Conservation (phyloP, 1,140 invertebrate species). For the Zaprionus gabonicus region DNA sequence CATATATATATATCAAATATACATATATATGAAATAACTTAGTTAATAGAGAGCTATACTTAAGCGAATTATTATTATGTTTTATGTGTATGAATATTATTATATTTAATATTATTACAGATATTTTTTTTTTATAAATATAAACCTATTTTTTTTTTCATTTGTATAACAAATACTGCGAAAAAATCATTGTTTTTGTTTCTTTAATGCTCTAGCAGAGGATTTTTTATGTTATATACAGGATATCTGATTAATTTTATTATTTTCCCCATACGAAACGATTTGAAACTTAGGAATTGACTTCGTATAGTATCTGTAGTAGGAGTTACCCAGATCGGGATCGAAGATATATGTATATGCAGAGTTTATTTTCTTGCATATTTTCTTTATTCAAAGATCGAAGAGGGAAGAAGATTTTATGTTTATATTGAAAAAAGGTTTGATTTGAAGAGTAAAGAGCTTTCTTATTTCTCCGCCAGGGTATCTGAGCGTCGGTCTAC, state of each 20-base stretch:
- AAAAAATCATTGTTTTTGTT: background rate
- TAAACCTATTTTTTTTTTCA: constrained; percentile 33
- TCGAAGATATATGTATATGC: no score
- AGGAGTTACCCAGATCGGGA: no score
- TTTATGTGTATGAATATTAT: constrained; percentile 27
- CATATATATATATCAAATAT: constrained; percentile 22
- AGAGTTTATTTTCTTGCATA: no score
- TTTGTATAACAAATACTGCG: constrained; percentile 49
- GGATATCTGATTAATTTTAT: no score
- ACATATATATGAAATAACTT: constrained; percentile 15
- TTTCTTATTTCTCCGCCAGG: constrained; percentile 3
- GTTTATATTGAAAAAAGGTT: no score
- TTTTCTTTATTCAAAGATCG: no score
- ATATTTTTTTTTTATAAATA: constrained; percentile 26
- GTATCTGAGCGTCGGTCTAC: constrained; percentile 16
- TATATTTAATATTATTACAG: constrained; percentile 1
- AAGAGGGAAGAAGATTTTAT: no score
- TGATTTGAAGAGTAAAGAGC: background rate
- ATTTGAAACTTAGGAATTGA: background rate
- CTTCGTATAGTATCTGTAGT: no score
- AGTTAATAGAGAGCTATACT: constrained; percentile 42
- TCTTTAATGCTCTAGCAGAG: constrained; percentile 4
- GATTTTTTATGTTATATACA: no score
- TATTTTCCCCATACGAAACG: no score
- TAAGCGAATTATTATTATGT: constrained; percentile 38